A percentile compares a stretch with the other conserved stretches of the same genome.
Evolutionary conservation across 2,888 invertebrate species (phyloP).

Genomic region (Ophioninae sp.): DNA sequence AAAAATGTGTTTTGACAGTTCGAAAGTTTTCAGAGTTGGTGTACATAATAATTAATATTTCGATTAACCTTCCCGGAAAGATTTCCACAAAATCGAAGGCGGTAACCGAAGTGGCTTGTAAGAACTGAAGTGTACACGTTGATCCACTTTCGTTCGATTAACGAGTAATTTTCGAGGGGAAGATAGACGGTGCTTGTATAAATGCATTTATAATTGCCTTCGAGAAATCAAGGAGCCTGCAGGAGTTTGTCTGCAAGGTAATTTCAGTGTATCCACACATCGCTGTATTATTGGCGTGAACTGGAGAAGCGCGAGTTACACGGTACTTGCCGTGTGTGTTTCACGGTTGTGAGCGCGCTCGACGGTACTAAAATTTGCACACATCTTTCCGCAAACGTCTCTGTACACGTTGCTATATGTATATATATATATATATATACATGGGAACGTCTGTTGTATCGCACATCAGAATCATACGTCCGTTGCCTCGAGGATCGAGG

Average conservation of each 20-base stretch:
- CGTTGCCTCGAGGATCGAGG: conserved; percentile 56
- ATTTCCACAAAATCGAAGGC: too few species aligned
- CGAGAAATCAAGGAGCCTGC: background rate
- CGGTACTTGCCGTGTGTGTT: conserved; percentile 58
- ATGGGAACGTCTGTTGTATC: background rate
- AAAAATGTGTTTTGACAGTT: too few species aligned
- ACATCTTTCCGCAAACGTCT: background rate
- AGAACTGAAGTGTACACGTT: too few species aligned
- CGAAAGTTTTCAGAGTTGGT: too few species aligned
- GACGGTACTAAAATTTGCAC: conserved; percentile 10
- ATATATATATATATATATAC: background rate
- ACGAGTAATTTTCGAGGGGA: background rate
- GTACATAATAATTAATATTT: too few species aligned
- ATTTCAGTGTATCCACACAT: conserved; percentile 5
- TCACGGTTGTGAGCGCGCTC: conserved; percentile 40
- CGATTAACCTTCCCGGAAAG: too few species aligned
- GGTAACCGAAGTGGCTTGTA: too few species aligned
- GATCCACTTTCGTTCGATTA: too few species aligned
- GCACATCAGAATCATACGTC: conserved; percentile 24
- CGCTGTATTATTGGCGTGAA: conserved; percentile 52
- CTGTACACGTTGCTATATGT: background rate
- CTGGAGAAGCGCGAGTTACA: conserved; percentile 61
- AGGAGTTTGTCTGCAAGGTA: background rate
- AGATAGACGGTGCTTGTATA: background rate
- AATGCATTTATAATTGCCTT: background rate